Conservation (phyloP, 2,113 vertebrate species). For the Oostethus manadensis region DNA sequence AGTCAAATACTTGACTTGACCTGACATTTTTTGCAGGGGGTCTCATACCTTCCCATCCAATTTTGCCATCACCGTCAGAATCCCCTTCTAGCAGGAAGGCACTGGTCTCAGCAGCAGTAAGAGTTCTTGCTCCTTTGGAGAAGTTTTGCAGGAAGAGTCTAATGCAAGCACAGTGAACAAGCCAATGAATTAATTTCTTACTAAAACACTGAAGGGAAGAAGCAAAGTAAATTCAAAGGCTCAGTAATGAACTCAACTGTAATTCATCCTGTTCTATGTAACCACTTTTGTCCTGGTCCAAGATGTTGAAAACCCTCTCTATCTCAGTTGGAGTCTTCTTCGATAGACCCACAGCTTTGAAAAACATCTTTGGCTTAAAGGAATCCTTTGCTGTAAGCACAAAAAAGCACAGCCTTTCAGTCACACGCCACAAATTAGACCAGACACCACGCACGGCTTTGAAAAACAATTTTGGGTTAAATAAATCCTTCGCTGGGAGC, state of each 20-base stretch:
- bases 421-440: background rate
- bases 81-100: conserved; percentile 65
- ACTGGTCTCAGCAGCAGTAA: conserved; percentile 66
- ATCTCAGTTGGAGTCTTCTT: conserved; percentile 64
- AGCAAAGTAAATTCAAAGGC: background rate
- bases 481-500: conserved; percentile 61
- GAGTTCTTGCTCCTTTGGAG: conserved; percentile 54
- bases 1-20: no score
- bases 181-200: background rate
- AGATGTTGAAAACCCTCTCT: conserved; percentile 64
- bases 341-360: conserved; percentile 61
- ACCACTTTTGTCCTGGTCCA: conserved; percentile 71
- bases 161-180: background rate
- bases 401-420: background rate
- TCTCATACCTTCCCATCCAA: conserved; percentile 64
- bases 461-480: conserved; percentile 65
- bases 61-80: conserved; percentile 66
- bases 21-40: no score
- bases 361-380: conserved; percentile 65
- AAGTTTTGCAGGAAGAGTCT: conserved; percentile 72
- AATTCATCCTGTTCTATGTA: conserved; percentile 71
- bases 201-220: background rate
- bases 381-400: conserved; percentile 58
- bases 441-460: conserved; percentile 44
- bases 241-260: conserved; percentile 58